These are phyloP conservation scores for Geotrupes spiniger DNA, from an alignment of 2,888 invertebrate genomes.

Conservation along the genomic window DNA sequence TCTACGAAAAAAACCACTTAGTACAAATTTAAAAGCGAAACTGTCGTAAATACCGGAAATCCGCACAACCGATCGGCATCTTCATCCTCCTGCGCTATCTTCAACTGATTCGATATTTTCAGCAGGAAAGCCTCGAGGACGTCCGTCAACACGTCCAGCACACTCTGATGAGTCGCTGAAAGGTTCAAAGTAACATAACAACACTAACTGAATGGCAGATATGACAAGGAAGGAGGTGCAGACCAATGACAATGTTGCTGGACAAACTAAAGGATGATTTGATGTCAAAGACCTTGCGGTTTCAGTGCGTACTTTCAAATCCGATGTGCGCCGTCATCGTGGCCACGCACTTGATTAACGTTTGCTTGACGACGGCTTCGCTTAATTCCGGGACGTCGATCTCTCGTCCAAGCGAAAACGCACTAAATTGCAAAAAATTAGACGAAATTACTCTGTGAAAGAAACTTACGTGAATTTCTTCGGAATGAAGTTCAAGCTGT, in stretches of 20 bases:
- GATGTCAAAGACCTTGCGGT: no score
- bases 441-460: not conserved
- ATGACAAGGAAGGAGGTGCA: no score
- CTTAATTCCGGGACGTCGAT: constrained; percentile 42
- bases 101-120: constrained; percentile 52
- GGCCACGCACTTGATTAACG: constrained; percentile 52
- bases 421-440: constrained; percentile 24
- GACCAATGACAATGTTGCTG: no score
- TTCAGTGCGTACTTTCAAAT: constrained; percentile 49
- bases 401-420: constrained; percentile 36
- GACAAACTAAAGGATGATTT: no score
- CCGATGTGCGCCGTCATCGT: constrained; percentile 55
- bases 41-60: constrained; percentile 36
- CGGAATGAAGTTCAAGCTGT: constrained; percentile 41
- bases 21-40: constrained; percentile 1
- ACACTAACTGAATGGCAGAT: no score
- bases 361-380: constrained; percentile 40
- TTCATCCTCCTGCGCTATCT: constrained; percentile 55
- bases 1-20: constrained; percentile 46
- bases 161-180: constrained; percentile 50
- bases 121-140: constrained; percentile 52
- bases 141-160: constrained; percentile 52
- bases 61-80: constrained; percentile 45
- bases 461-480: constrained; percentile 37
- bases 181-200: no score